Conservation (phyloP, 2,888 invertebrate genomes). For the Cantharis flavilabris region DNA sequence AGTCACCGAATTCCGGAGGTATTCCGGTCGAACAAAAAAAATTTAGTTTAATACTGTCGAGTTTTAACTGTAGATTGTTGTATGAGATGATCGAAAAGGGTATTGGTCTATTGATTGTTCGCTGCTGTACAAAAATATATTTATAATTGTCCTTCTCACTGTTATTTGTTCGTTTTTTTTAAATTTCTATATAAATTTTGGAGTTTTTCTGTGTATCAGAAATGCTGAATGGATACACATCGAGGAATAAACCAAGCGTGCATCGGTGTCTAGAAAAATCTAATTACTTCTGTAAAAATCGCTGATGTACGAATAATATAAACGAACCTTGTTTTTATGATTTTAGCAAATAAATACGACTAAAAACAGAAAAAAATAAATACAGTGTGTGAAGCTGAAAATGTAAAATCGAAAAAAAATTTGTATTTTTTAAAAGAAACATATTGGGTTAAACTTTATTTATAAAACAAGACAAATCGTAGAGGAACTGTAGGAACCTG, state of each 20-base stretch:
- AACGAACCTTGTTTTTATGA: background rate
- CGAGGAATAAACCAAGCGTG: background rate
- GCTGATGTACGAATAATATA: background rate
- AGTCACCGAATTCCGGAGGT: too few species aligned
- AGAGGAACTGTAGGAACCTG: too few species aligned
- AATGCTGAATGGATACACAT: background rate
- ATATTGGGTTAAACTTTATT: background rate
- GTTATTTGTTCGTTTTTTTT: too few species aligned
- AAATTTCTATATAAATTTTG: background rate
- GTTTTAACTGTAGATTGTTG: too few species aligned
- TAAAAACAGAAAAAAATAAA: background rate
- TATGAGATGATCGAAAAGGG: too few species aligned
- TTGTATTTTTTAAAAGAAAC: background rate
- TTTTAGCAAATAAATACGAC: background rate
- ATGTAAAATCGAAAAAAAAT: background rate
- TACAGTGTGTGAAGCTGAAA: background rate
- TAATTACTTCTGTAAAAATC: background rate
- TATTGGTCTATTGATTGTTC: too few species aligned
- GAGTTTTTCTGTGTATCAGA: background rate
- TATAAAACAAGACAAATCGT: too few species aligned
- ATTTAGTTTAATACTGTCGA: too few species aligned
- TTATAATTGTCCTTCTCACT: too few species aligned
- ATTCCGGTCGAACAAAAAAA: too few species aligned
- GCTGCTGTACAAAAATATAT: too few species aligned
- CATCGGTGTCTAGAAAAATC: background rate